These are phyloP conservation scores for Cladorhizidae sp. DNA, from an alignment of 37 sponge, comb jelly and placozoan genomes.

Conservation along the genomic window DNA sequence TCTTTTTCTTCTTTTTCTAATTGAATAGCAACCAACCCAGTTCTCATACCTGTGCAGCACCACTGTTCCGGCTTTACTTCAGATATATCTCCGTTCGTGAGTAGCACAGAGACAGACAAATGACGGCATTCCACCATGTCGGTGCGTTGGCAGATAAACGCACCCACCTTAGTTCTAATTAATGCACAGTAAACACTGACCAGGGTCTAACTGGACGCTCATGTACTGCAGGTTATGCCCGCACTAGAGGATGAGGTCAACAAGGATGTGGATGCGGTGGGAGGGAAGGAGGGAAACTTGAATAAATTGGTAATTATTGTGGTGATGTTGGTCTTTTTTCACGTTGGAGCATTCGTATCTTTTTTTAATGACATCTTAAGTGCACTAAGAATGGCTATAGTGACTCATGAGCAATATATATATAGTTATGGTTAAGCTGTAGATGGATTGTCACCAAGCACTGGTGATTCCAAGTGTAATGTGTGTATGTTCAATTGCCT, in stretches of 20 bases:
- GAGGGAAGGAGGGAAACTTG: background rate
- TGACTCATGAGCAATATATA: too few species aligned
- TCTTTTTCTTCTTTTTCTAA: background rate
- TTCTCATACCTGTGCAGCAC: conserved; percentile 46
- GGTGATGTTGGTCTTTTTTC: conserved; percentile 67
- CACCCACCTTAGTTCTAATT: conserved; percentile 21
- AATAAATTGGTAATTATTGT: conserved; percentile 55
- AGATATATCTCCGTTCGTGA: conserved; percentile 16
- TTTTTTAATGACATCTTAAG: background rate
- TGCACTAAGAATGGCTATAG: too few species aligned
- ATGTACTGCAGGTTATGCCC: background rate
- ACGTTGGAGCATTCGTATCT: conserved; percentile 84
- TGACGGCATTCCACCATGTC: conserved; percentile 59
- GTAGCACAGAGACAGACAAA: conserved; percentile 23
- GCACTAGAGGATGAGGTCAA: background rate
- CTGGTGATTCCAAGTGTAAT: background rate
- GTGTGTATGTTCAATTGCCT: background rate
- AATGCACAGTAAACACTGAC: conserved; percentile 3
- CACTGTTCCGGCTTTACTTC: conserved; percentile 25
- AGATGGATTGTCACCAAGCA: too few species aligned
- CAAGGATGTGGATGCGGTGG: background rate
- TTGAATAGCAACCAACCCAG: background rate
- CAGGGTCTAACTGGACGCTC: too few species aligned
- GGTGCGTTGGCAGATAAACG: background rate
- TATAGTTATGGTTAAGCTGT: too few species aligned